Conservation (phyloP, 2,888 invertebrate genomes). For the Melieria crassipennis region DNA sequence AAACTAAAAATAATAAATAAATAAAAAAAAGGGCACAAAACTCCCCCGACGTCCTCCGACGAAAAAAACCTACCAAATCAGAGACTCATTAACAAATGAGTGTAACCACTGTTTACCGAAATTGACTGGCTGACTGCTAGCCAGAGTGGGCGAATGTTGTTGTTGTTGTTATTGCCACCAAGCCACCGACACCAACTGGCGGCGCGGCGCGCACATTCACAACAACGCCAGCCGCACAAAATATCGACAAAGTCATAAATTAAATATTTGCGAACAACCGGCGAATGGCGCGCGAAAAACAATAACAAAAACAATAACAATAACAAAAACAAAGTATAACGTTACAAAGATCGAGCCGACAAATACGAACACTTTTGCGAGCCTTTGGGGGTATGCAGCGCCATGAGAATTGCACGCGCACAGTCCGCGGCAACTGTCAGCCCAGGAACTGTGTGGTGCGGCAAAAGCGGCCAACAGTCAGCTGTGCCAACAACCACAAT, state of each 20-base stretch:
- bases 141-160: constrained; percentile 19
- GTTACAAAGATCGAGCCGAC: constrained; percentile 41
- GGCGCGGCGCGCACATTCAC: constrained; percentile 14
- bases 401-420: constrained; percentile 36
- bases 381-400: not conserved
- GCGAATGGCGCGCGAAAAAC: constrained; percentile 32
- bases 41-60: not conserved
- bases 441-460: constrained; percentile 29
- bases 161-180: not conserved
- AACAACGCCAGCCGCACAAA: constrained; percentile 36
- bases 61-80: constrained; percentile 45
- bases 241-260: constrained; percentile 63
- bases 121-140: constrained; percentile 2
- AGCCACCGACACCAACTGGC: too few species aligned
- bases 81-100: constrained; percentile 61
- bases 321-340: constrained; percentile 28
- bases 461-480: constrained; percentile 3
- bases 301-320: constrained; percentile 43
- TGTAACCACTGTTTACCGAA: constrained; percentile 41
- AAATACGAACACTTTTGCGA: constrained; percentile 45
- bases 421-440: constrained; percentile 30
- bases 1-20: constrained; percentile 22
- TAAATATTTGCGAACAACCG: constrained; percentile 54
- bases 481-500: not conserved
- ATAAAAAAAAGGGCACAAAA: constrained; percentile 2